Percentiles rank a stretch among this genome's conserved stretches.
These are phyloP conservation scores for Phrynosoma platyrhinos DNA, from an alignment of 2,113 vertebrate genomes.

Conservation along the genomic window DNA sequence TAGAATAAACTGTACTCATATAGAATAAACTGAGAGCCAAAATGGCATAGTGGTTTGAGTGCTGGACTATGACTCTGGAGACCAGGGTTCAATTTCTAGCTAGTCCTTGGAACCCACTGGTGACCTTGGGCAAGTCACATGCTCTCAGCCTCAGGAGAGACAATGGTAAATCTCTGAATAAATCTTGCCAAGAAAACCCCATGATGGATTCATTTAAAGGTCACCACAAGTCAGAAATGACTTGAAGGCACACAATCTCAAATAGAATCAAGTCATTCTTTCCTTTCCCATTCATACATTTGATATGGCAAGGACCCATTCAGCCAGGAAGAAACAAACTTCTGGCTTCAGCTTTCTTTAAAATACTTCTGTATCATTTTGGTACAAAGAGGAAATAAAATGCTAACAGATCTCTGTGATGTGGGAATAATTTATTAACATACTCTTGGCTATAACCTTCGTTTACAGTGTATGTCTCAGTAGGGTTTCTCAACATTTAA, in stretches of 20 bases:
- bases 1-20: not conserved
- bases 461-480: slow-evolving; percentile 8
- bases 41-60: too few species aligned
- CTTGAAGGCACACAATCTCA: too few species aligned
- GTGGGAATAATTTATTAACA: slow-evolving; percentile 10
- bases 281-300: not conserved
- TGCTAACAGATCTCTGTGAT: slow-evolving; percentile 1
- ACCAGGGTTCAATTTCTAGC: too few species aligned
- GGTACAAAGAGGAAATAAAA: not conserved
- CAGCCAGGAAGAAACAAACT: not conserved
- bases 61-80: too few species aligned
- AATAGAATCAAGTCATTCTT: too few species aligned
- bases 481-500: not conserved
- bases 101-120: too few species aligned
- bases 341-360: not conserved
- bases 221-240: too few species aligned
- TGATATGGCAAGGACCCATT: not conserved
- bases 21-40: not conserved
- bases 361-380: not conserved
- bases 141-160: too few species aligned
- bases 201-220: too few species aligned
- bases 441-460: slow-evolving; percentile 17
- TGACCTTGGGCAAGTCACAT: too few species aligned
- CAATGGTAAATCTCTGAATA: too few species aligned
- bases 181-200: too few species aligned